phyloP scores from a whole-genome alignment of 2,797 vertebrate genomes.

The Danio choprae region DNA sequence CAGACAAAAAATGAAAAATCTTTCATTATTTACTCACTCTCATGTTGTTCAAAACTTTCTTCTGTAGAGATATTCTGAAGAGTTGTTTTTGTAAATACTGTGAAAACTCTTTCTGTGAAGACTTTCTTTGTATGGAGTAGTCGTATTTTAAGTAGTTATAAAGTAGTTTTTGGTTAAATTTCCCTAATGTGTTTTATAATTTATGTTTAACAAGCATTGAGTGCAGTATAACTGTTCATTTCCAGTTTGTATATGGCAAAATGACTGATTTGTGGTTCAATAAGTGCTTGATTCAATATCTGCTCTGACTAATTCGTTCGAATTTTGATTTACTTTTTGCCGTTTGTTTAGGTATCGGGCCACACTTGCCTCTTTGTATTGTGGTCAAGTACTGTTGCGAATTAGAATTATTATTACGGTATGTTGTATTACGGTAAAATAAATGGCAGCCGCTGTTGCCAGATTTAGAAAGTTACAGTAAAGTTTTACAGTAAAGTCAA shows the following conservation, averaged over 20 bases:
- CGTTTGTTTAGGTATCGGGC: neutral
- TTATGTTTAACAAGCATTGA: too few species aligned
- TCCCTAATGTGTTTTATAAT: neutral
- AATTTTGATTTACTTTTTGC: neutral
- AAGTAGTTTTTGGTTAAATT: neutral
- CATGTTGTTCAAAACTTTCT: neutral
- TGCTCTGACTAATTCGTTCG: neutral
- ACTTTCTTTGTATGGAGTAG: too few species aligned
- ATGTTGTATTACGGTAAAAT: too few species aligned
- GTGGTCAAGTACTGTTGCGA: too few species aligned
- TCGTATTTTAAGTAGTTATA: too few species aligned
- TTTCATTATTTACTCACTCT: neutral
- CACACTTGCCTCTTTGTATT: neutral
- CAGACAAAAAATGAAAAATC: neutral
- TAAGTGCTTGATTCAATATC: neutral
- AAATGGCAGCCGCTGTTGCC: too few species aligned
- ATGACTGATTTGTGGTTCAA: too few species aligned
- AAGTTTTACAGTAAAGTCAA: too few species aligned
- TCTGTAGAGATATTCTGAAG: neutral
- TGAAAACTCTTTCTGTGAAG: neutral
- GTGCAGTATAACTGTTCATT: too few species aligned
- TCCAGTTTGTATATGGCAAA: neutral
- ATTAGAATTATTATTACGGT: too few species aligned
- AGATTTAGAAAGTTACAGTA: too few species aligned
- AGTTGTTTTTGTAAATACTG: neutral